Evolutionary conservation across 2,888 invertebrate species (phyloP).

Genomic region (Sphaerolaimus hirsutus): DNA sequence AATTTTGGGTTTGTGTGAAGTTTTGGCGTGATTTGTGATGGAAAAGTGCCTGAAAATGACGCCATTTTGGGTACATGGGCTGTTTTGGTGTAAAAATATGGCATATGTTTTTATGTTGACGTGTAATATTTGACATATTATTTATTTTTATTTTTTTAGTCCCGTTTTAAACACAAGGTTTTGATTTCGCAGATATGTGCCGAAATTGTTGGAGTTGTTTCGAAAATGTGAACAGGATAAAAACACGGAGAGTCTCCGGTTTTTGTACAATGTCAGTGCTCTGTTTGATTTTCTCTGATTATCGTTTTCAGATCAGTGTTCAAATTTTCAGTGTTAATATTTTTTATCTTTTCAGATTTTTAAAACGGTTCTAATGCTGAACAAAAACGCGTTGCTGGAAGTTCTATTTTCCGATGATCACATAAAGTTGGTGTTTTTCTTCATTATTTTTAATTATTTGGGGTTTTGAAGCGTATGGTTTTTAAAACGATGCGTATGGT

Average conservation of each 20-base stretch:
- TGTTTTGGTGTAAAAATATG: neutral
- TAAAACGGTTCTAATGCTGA: conserved; percentile 89
- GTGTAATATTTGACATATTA: neutral
- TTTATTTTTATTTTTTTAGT: neutral
- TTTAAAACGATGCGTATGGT: too few species aligned
- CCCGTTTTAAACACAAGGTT: neutral
- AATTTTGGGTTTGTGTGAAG: too few species aligned
- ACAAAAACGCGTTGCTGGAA: conserved; percentile 85
- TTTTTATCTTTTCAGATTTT: conserved; percentile 54
- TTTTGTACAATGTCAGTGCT: conserved; percentile 43
- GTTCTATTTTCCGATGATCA: conserved; percentile 62
- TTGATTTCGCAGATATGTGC: conserved; percentile 42
- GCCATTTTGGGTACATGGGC: neutral
- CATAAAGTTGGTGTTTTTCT: conserved; percentile 9
- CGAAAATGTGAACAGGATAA: conserved; percentile 90
- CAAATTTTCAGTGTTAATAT: neutral
- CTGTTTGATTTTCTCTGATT: neutral
- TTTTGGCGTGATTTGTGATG: too few species aligned
- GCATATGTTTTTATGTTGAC: neutral
- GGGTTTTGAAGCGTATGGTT: too few species aligned
- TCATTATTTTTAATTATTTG: too few species aligned
- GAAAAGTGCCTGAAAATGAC: neutral
- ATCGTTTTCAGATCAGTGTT: neutral
- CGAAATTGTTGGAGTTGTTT: conserved; percentile 75
- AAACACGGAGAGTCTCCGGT: conserved; percentile 69